Percentiles rank a stretch among this genome's conserved stretches.
Evolutionary conservation across 64 coral and sea anemone species (phyloP).

Genomic region (Dendrophyllia cribrosa): DNA sequence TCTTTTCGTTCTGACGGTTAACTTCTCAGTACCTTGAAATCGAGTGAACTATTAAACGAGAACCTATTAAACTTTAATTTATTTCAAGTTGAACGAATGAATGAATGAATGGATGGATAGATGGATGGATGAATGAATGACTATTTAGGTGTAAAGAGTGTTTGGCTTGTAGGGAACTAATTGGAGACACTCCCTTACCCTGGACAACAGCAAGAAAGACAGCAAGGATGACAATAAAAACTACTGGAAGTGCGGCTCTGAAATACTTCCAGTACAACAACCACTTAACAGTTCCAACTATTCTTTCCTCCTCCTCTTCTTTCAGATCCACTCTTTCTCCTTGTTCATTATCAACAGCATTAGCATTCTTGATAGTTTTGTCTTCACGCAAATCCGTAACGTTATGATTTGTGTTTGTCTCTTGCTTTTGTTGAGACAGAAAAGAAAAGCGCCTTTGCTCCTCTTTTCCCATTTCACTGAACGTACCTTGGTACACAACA

Average conservation of each 20-base stretch:
- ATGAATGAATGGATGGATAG: too few species aligned
- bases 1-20: too few species aligned
- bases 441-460: not conserved
- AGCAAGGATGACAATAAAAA: not conserved
- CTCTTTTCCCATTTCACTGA: not conserved
- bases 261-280: conserved; percentile 57
- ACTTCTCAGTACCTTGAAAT: too few species aligned
- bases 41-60: too few species aligned
- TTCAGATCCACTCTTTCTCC: conserved; percentile 2
- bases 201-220: conserved; percentile 22
- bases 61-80: too few species aligned
- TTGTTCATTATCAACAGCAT: not conserved
- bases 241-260: conserved; percentile 6
- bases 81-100: too few species aligned
- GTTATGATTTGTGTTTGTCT: not conserved
- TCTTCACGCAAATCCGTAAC: not conserved
- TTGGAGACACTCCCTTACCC: conserved; percentile 18
- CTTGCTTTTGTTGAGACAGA: not conserved
- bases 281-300: conserved; percentile 47
- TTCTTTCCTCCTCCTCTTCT: conserved; percentile 48
- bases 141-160: too few species aligned
- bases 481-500: conserved; percentile 20
- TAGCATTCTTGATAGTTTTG: not conserved
- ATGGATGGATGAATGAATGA: too few species aligned
- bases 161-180: too few species aligned